phyloP scores from a whole-genome alignment of 2,888 invertebrate genomes.

The Agonopterix alstromeriana region DNA sequence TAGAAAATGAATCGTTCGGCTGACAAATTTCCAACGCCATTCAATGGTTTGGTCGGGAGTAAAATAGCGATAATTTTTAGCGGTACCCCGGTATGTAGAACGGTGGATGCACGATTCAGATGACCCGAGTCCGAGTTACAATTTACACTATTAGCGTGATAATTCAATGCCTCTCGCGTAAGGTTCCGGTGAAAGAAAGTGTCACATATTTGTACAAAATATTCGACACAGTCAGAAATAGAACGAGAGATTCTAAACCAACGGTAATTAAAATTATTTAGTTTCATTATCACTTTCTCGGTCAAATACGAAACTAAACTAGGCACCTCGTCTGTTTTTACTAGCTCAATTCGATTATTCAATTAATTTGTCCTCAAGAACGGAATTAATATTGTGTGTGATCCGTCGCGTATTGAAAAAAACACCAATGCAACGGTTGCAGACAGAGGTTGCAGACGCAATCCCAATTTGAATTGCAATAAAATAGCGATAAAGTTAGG shows the following conservation, averaged over 20 bases:
- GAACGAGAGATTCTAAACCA: neutral
- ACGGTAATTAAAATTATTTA: too few relatives aligned
- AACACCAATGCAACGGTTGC: too few relatives aligned
- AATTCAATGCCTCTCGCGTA: conserved; percentile 44
- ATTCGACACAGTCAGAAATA: conserved; percentile 20
- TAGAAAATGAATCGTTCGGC: conserved; percentile 43
- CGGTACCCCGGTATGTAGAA: conserved; percentile 65
- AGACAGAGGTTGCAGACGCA: too few relatives aligned
- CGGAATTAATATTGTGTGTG: too few relatives aligned
- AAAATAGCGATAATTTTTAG: conserved; percentile 69
- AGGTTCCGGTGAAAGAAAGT: conserved; percentile 49
- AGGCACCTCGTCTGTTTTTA: too few relatives aligned
- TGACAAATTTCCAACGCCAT: conserved; percentile 36
- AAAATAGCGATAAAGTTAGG: too few relatives aligned
- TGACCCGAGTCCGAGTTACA: conserved; percentile 46
- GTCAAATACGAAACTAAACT: too few relatives aligned
- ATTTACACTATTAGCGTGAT: conserved; percentile 65
- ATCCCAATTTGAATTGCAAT: too few relatives aligned
- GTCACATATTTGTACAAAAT: conserved; percentile 61
- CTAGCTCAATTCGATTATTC: too few relatives aligned
- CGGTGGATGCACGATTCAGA: conserved; percentile 51
- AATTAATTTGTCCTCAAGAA: too few relatives aligned
- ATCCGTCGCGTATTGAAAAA: too few relatives aligned
- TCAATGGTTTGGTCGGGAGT: conserved; percentile 27
- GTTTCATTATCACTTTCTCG: too few relatives aligned